These are phyloP conservation scores for Diacarnus erythraeanus DNA, from an alignment of 37 sponge, comb jelly and placozoan genomes.

Conservation along the genomic window DNA sequence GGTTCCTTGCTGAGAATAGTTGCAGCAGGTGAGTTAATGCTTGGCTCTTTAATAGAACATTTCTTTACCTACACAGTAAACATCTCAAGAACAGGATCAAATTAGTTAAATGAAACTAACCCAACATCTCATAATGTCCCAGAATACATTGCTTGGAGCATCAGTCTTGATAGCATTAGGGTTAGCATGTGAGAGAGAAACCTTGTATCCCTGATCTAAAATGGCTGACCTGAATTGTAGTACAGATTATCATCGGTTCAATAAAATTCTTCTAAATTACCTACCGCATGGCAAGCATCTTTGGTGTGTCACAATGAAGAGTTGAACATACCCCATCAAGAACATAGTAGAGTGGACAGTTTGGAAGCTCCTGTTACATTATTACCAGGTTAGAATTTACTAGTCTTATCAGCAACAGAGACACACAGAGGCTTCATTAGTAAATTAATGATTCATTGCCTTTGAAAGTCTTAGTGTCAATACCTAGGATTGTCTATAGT, in stretches of 20 bases:
- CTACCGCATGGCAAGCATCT: constrained; percentile 77
- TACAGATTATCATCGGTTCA: not conserved
- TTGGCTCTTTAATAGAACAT: constrained; percentile 41
- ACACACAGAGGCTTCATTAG: no score
- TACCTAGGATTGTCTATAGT: no score
- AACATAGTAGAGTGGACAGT: constrained; percentile 85
- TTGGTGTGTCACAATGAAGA: constrained; percentile 78
- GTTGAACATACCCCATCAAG: constrained; percentile 72
- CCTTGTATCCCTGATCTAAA: constrained; percentile 84
- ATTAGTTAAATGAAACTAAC: constrained; percentile 34
- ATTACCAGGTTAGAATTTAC: no score
- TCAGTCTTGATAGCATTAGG: constrained; percentile 90
- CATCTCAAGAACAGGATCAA: no score
- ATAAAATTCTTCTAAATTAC: not conserved
- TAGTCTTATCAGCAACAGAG: no score
- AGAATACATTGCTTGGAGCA: constrained; percentile 84
- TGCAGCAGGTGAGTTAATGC: constrained; percentile 68
- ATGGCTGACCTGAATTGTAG: constrained; percentile 84
- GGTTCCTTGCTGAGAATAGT: constrained; percentile 76
- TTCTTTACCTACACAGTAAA: not conserved
- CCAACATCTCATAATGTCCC: constrained; percentile 98
- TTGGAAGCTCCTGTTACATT: constrained; percentile 92
- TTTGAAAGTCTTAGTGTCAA: no score
- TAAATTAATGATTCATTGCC: no score
- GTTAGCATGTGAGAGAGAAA: constrained; percentile 84